Conservation (phyloP, 1,140 invertebrate species). For the Polyergus mexicanus region DNA sequence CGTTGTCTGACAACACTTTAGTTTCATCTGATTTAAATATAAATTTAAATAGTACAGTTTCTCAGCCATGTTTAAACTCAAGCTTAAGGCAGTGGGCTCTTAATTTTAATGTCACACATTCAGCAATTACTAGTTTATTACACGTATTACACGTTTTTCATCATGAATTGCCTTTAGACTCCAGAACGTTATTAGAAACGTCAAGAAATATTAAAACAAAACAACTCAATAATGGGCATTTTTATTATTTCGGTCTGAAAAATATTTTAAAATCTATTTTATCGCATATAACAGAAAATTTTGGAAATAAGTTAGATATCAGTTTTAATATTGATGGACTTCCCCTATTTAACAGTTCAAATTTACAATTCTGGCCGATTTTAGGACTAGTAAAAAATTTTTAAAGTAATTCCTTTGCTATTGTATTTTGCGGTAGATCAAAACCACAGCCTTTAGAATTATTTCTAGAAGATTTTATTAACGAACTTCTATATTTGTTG, state of each 20-base stretch:
- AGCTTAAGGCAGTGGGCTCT: no score
- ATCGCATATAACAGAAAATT: no score
- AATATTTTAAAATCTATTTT: background rate
- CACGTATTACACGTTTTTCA: background rate
- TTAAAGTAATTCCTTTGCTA: background rate
- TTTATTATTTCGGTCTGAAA: background rate
- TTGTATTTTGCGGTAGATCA: conserved; percentile 7
- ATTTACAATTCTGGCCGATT: background rate
- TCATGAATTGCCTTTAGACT: background rate
- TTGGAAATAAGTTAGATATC: no score
- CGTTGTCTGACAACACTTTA: no score
- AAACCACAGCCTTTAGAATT: conserved; percentile 8
- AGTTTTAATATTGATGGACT: background rate
- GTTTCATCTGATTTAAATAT: no score
- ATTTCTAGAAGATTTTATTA: conserved; percentile 21
- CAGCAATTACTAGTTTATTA: background rate
- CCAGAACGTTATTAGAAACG: background rate
- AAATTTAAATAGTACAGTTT: no score
- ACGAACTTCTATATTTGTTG: no score
- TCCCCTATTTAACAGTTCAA: background rate
- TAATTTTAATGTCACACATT: background rate
- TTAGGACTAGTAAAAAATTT: conserved; percentile 3
- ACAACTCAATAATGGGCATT: background rate
- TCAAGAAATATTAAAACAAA: background rate
- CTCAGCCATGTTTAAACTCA: no score